phyloP scores from a whole-genome alignment of 1,140 invertebrate genomes.

The Aphis gossypii region DNA sequence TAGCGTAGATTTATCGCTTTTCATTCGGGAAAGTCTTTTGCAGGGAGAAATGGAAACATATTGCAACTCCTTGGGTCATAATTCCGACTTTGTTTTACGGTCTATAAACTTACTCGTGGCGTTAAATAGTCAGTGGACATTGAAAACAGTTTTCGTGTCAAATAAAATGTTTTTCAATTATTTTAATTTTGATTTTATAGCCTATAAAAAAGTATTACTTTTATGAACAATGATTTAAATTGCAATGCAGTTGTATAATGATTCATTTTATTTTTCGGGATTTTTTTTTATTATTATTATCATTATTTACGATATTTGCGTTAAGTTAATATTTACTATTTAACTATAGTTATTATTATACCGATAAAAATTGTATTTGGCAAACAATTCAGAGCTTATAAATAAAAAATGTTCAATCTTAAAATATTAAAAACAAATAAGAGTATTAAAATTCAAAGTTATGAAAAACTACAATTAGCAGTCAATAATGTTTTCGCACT shows the following conservation, averaged over 20 bases:
- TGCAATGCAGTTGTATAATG: not conserved
- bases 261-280: not conserved
- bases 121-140: not conserved
- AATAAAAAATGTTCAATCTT: not conserved
- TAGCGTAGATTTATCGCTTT: not conserved
- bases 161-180: not conserved
- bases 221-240: not conserved
- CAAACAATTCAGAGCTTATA: not conserved
- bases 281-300: too few relatives aligned
- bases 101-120: not conserved
- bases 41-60: not conserved
- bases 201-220: not conserved
- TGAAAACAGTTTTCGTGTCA: not conserved
- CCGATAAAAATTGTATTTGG: slow-evolving; percentile 1
- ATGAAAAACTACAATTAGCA: not conserved
- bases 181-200: slow-evolving; percentile 4
- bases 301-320: not conserved
- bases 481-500: not conserved
- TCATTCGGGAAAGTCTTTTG: not conserved
- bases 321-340: not conserved
- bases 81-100: not conserved
- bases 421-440: not conserved
- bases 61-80: not conserved
- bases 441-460: not conserved
- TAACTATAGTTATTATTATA: not conserved